These are phyloP conservation scores for Entomyzon cyanotis DNA, from an alignment of 2,113 vertebrate species.

Conservation along the genomic window DNA sequence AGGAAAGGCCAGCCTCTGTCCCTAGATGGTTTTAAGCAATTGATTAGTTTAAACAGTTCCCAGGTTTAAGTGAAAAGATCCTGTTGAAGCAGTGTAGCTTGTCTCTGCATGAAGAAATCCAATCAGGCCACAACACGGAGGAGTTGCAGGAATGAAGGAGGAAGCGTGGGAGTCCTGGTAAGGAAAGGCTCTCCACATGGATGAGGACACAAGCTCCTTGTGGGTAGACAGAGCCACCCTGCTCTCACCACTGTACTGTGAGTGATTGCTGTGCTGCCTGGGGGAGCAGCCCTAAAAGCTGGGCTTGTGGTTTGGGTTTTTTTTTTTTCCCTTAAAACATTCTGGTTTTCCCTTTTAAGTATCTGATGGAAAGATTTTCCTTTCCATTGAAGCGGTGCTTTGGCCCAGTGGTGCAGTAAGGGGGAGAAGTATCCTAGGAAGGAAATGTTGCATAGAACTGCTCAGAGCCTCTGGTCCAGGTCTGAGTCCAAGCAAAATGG, in stretches of 20 bases:
- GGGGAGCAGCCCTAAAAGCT: neutral
- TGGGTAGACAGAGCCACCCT: neutral
- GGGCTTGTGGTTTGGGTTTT: neutral
- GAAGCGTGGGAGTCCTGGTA: neutral
- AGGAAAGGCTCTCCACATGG: neutral
- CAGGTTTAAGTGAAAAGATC: neutral
- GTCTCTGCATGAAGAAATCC: neutral
- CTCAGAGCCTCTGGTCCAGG: neutral
- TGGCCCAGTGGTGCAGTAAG: neutral
- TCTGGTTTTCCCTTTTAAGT: neutral
- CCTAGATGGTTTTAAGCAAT: neutral
- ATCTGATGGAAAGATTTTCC: neutral
- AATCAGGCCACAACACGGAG: neutral
- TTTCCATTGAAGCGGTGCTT: accelerated
- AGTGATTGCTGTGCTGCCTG: neutral
- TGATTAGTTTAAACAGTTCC: neutral
- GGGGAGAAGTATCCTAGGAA: neutral
- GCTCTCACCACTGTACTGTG: neutral
- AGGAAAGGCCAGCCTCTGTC: neutral
- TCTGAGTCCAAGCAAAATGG: neutral
- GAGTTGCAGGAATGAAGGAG: neutral
- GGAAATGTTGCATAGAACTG: neutral
- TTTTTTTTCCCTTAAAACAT: neutral
- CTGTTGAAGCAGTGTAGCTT: neutral
- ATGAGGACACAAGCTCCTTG: accelerated